Percentiles rank a stretch among this genome's conserved stretches.
phyloP scores from a whole-genome alignment of 2,888 invertebrate species.

The Cephonodes hylas region DNA sequence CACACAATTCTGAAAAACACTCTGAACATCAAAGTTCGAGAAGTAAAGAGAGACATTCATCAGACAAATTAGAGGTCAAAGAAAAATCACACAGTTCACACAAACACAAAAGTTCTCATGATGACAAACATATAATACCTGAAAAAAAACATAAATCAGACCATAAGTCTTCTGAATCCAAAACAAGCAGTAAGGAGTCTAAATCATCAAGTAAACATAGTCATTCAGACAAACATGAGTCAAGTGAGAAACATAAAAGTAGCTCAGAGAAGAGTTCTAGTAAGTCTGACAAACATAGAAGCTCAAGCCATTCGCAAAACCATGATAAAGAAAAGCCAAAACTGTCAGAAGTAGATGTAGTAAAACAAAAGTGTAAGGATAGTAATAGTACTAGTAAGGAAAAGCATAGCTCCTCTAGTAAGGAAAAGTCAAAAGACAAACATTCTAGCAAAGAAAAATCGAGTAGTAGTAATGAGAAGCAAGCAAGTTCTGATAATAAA shows the following conservation, averaged over 20 bases:
- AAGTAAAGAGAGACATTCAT: conserved; percentile 40
- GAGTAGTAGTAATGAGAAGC: conserved; percentile 60
- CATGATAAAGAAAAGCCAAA: conserved; percentile 41
- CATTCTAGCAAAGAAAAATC: conserved; percentile 67
- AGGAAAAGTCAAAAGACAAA: conserved; percentile 61
- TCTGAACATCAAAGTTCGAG: conserved; percentile 44
- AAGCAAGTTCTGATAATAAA: conserved; percentile 55
- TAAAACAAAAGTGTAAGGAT: conserved; percentile 54
- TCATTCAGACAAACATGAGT: conserved; percentile 40
- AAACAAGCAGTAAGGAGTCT: conserved; percentile 45
- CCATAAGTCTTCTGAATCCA: conserved; percentile 41
- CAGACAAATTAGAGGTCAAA: conserved; percentile 46
- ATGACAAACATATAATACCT: conserved; percentile 43
- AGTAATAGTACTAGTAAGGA: conserved; percentile 56
- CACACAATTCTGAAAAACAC: conserved; percentile 39
- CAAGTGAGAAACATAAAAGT: conserved; percentile 46
- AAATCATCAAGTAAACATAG: conserved; percentile 32
- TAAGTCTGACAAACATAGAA: conserved; percentile 44
- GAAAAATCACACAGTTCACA: conserved; percentile 52
- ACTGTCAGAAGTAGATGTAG: conserved; percentile 49
- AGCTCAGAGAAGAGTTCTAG: conserved; percentile 38
- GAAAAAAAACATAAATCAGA: conserved; percentile 54
- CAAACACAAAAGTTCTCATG: conserved; percentile 49
- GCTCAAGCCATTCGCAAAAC: conserved; percentile 36
- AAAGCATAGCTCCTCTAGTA: conserved; percentile 61